phyloP scores from a whole-genome alignment of 2,888 invertebrate genomes.

The Phrixothrix hirtus region DNA sequence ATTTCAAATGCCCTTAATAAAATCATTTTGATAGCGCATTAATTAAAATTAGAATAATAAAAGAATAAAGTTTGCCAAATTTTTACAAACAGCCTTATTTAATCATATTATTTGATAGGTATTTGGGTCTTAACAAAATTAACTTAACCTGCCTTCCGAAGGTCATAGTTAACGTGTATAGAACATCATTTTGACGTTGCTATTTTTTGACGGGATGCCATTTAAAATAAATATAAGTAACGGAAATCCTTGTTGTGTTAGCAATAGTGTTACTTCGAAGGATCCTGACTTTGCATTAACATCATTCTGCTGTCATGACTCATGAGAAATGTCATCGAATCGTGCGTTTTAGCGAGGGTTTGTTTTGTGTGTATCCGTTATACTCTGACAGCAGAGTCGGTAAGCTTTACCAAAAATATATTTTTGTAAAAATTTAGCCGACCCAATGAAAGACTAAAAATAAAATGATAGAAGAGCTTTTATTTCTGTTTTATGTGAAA shows the following conservation, averaged over 20 bases:
- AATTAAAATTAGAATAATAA: no score
- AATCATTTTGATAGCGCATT: no score
- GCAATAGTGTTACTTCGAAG: constrained; percentile 10
- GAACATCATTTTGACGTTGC: background rate
- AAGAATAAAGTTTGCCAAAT: no score
- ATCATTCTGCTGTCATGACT: constrained; percentile 32
- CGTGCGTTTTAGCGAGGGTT: constrained; percentile 29
- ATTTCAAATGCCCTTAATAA: no score
- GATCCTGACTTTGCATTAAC: constrained; percentile 20
- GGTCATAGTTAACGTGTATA: constrained; percentile 1
- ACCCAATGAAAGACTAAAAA: background rate
- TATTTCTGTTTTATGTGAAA: background rate
- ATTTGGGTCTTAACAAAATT: no score
- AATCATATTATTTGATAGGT: no score
- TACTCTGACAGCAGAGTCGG: constrained; percentile 18
- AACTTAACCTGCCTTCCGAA: no score
- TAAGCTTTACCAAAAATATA: no score
- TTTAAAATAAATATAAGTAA: constrained; percentile 11
- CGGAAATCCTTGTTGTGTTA: constrained; percentile 10
- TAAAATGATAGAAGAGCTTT: background rate
- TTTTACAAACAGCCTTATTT: no score
- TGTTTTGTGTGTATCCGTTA: constrained; percentile 27
- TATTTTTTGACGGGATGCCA: constrained; percentile 6
- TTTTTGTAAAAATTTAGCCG: background rate
- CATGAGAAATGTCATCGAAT: constrained; percentile 33